A percentile compares a stretch with the other conserved stretches of the same genome.
Conservation (phyloP, 2,888 invertebrate species). For the Campoplex capitator region DNA sequence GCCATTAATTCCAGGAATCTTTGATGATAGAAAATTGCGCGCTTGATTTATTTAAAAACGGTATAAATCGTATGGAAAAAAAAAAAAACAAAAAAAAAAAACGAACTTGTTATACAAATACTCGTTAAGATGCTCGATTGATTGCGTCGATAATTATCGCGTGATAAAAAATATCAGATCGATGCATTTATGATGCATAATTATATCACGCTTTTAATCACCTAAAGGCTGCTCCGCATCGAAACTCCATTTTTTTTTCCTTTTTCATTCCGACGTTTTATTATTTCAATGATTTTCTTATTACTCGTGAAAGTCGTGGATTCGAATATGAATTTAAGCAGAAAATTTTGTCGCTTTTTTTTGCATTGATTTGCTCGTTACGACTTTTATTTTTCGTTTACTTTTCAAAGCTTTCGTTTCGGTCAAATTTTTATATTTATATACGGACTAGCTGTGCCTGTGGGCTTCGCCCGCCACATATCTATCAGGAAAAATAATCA, state of each 20-base stretch:
- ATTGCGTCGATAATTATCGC: slow-evolving; percentile 41
- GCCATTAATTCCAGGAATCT: slow-evolving; percentile 29
- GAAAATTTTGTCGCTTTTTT: neutral
- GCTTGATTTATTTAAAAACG: neutral
- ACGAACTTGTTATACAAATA: slow-evolving; percentile 41
- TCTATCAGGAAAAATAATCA: too few relatives aligned
- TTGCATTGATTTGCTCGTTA: neutral
- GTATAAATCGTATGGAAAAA: neutral
- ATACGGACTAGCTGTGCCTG: too few relatives aligned
- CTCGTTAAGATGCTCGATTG: slow-evolving; percentile 20
- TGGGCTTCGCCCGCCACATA: too few relatives aligned
- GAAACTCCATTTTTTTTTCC: neutral
- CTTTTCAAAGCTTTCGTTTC: too few relatives aligned
- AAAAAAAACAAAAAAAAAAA: slow-evolving; percentile 4
- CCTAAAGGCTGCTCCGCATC: neutral
- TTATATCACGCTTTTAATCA: slow-evolving; percentile 2
- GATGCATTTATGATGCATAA: slow-evolving; percentile 13
- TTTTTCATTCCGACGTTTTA: neutral
- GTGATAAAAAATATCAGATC: neutral
- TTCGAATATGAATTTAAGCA: neutral
- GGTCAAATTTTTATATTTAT: too few relatives aligned
- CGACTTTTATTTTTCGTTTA: neutral
- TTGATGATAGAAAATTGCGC: slow-evolving; percentile 11
- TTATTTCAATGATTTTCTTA: neutral
- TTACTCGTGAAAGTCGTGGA: neutral